A percentile compares a stretch with the other conserved stretches of the same genome.
phyloP scores from a whole-genome alignment of 2,797 vertebrate species.

The Epinephelus malabaricus region DNA sequence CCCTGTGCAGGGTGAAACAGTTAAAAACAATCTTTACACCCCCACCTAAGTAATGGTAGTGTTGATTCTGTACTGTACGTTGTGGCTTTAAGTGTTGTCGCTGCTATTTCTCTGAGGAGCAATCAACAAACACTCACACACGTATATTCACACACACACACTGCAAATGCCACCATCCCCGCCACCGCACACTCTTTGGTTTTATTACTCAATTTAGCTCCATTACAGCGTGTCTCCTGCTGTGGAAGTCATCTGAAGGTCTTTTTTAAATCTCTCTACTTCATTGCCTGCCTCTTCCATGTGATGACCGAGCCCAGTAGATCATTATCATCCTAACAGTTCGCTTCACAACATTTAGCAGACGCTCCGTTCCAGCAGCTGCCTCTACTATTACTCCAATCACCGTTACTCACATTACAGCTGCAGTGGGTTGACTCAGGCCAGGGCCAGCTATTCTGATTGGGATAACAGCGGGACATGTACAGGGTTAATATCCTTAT shows the following conservation, averaged over 20 bases:
- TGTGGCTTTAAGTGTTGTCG: neutral
- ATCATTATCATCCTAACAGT: constrained; percentile 62
- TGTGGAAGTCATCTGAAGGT: constrained; percentile 74
- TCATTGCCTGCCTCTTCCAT: constrained; percentile 59
- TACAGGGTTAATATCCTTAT: neutral
- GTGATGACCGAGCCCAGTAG: constrained; percentile 21
- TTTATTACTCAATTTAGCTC: constrained; percentile 66
- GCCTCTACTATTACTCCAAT: constrained; percentile 28
- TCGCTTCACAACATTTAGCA: constrained; percentile 61
- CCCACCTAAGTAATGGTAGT: neutral
- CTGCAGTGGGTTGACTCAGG: neutral
- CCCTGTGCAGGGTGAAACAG: neutral
- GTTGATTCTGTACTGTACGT: neutral
- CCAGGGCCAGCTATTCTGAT: neutral
- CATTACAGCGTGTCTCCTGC: constrained; percentile 52
- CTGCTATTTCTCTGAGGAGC: constrained; percentile 23
- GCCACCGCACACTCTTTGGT: constrained; percentile 13
- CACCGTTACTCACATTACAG: constrained; percentile 5
- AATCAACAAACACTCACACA: constrained; percentile 32
- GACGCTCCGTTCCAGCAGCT: constrained; percentile 44
- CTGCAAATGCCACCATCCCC: constrained; percentile 8
- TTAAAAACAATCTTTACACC: constrained; percentile 1
- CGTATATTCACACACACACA: neutral
- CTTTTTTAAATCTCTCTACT: constrained; percentile 63
- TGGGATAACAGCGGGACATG: neutral